A percentile compares a stretch with the other conserved stretches of the same genome.
Evolutionary conservation across 2,888 invertebrate species (phyloP).

Genomic region (Torymus aiolomorphi): DNA sequence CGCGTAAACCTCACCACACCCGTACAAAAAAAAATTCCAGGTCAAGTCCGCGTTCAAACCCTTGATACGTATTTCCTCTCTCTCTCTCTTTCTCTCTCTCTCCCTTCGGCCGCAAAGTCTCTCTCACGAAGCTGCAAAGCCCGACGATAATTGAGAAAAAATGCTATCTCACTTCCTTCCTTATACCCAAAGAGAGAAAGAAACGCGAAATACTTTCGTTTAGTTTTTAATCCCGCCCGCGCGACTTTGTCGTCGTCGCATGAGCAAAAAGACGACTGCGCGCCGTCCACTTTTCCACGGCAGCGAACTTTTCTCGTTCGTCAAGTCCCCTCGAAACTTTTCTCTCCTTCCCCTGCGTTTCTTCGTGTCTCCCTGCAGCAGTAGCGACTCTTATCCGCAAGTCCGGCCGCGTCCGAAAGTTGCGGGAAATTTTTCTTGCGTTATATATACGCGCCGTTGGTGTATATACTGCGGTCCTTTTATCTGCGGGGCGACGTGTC

Average conservation of each 20-base stretch:
- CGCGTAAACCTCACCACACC: no score
- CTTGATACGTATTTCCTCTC: constrained; percentile 2
- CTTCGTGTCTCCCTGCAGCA: constrained; percentile 32
- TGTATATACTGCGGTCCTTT: background rate
- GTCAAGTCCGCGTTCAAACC: constrained; percentile 11
- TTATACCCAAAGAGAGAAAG: no score
- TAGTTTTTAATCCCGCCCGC: constrained; percentile 38
- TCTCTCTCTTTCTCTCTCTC: background rate
- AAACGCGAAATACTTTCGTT: constrained; percentile 18
- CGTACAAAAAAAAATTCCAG: no score
- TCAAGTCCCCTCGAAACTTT: constrained; percentile 26
- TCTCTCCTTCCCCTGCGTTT: background rate
- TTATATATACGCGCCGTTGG: background rate
- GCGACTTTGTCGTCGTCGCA: constrained; percentile 22
- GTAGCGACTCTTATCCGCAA: constrained; percentile 23
- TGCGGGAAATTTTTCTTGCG: background rate
- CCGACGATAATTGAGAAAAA: constrained; percentile 35
- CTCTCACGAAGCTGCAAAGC: background rate
- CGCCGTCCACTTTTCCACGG: constrained; percentile 22
- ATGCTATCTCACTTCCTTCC: background rate
- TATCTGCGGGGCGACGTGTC: no score
- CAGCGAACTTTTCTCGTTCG: constrained; percentile 46
- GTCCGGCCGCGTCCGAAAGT: constrained; percentile 26
- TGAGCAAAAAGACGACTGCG: background rate
- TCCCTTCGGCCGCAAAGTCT: no score